Evolutionary conservation across 2,113 vertebrate species (phyloP), one percentile per base, ranked within the genome.

Genomic region (Strix aluco): DNA sequence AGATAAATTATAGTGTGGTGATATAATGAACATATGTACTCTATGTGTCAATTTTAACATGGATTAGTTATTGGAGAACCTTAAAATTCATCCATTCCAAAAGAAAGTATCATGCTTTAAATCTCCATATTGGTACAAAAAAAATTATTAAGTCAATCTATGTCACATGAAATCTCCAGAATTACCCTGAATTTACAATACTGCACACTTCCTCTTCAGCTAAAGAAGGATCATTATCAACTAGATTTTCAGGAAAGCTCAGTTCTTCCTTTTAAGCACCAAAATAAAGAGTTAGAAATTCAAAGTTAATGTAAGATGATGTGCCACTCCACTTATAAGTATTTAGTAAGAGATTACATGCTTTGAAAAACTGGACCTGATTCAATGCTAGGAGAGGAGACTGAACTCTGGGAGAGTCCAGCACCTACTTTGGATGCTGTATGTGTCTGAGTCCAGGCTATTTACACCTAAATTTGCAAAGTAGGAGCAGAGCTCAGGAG

Each of bases 1-100:
- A 36, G 6, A 66, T 0, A 47, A 34, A 42, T 58, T 10, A 12
- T 10, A 22, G 2, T 27, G 2, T n/a, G 17, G 15, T 36, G 9
- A 32, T 27, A 34, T 32, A 80, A 66, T 82, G 57, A 65, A 44
- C 6, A 16, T 5, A 13, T 9, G 4, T 30, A 42, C 1, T 81
- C 29, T 3, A 1, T 6, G 16, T 44, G 23, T 51, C 4, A 38
- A 4, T 73, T 80, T 94, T 77, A 65, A 63, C 13, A 54, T 7
- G 9, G 14, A 32, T 8, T 74, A 5, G 4, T 42, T 66, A 36
- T 18, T 15, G 9, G 11, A 70, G 34, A 80, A 47, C 44, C 47
- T 66, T 66, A 52, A n/a, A 36, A 79, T n/a, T 34, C 1, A 15
- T 62, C 49, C 5, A 42, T 63, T 82, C 8, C 36, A 51, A 54